These are phyloP conservation scores for Psilopogon haemacephalus DNA, from an alignment of 2,113 vertebrate genomes.

Conservation along the genomic window DNA sequence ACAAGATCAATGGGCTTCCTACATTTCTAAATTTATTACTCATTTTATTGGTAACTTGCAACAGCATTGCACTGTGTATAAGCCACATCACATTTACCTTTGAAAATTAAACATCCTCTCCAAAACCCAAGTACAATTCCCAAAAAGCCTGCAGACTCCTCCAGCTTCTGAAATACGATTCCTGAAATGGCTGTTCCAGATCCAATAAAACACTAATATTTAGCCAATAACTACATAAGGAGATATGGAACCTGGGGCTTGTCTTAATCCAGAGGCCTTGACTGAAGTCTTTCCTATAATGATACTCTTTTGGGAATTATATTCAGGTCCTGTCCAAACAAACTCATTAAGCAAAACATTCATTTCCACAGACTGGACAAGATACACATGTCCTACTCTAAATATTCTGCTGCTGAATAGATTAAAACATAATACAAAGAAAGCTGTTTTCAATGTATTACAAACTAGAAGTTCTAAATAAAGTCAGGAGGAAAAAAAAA, in stretches of 20 bases:
- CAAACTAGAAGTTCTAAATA: not conserved
- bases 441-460: not conserved
- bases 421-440: not conserved
- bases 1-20: not conserved
- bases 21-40: not conserved
- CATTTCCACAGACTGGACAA: not conserved
- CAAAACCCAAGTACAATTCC: not conserved
- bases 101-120: not conserved
- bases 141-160: not conserved
- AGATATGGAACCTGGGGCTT: not conserved
- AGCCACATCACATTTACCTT: not conserved
- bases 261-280: not conserved
- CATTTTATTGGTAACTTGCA: not conserved
- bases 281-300: not conserved
- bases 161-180: not conserved
- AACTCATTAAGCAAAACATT: not conserved
- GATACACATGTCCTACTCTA: not conserved
- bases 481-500: not conserved
- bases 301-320: not conserved
- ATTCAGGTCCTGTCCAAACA: not conserved
- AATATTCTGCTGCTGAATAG: not conserved
- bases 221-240: not conserved
- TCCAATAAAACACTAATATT: not conserved
- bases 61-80: not conserved
- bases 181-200: not conserved